These are phyloP conservation scores for Tyto alba DNA, from an alignment of 2,113 vertebrate species.

Conservation along the genomic window DNA sequence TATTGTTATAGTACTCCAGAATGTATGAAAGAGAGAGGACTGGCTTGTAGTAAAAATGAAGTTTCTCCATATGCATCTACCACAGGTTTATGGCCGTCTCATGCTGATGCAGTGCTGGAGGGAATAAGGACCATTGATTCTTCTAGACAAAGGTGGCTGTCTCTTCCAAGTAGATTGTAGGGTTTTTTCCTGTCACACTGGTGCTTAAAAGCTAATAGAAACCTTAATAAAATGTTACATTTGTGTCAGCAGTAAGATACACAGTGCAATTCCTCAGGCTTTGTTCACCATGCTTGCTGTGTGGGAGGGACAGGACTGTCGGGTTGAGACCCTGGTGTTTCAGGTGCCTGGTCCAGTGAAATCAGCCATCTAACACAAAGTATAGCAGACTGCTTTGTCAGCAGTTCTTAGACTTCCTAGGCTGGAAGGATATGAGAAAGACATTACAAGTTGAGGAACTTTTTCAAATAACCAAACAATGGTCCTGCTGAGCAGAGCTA, in stretches of 20 bases:
- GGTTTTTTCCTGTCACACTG: background rate
- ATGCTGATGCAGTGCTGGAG: background rate
- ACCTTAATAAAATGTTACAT: background rate
- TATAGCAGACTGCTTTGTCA: background rate
- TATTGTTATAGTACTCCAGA: background rate
- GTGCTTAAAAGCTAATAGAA: background rate
- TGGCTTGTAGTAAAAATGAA: background rate
- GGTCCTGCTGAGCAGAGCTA: background rate
- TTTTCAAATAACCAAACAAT: conserved; percentile 4
- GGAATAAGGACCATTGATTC: background rate
- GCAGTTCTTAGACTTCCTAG: background rate
- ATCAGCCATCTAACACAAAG: background rate
- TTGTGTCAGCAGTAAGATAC: background rate
- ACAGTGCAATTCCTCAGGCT: background rate
- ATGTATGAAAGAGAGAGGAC: background rate
- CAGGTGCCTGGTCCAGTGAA: background rate
- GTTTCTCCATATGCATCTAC: background rate
- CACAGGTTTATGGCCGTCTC: background rate
- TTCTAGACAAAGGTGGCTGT: background rate
- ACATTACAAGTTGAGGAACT: conserved; percentile 10
- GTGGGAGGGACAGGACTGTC: background rate
- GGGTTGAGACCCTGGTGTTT: background rate
- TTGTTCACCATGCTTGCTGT: background rate
- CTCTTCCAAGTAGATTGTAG: background rate
- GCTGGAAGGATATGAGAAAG: conserved; percentile 17